These are phyloP conservation scores for Heliothis virescens DNA, from an alignment of 1,140 invertebrate species.

Conservation along the genomic window DNA sequence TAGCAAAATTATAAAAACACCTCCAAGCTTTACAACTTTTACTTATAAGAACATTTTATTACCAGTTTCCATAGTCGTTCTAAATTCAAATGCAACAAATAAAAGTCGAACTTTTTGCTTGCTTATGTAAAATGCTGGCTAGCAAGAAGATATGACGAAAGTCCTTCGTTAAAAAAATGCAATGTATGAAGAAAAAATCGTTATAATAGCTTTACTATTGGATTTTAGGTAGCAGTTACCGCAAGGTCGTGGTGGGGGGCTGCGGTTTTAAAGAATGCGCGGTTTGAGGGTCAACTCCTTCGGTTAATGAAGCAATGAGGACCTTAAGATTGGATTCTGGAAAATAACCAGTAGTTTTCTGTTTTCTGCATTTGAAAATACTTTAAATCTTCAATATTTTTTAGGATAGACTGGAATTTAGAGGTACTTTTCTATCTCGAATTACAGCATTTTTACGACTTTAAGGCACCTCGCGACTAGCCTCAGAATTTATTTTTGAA, in stretches of 20 bases:
- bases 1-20: no score
- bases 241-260: neutral
- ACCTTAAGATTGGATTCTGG: neutral
- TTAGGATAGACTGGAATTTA: no score
- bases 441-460: no score
- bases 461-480: no score
- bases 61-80: neutral
- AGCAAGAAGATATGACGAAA: no score
- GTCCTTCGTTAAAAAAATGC: neutral
- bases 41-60: neutral
- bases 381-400: no score
- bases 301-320: neutral
- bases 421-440: no score
- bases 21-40: neutral
- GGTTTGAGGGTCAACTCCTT: neutral
- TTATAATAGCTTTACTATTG: neutral
- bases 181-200: neutral
- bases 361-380: no score
- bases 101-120: neutral
- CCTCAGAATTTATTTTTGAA: no score
- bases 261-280: constrained; percentile 26
- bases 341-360: no score
- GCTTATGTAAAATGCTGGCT: neutral
- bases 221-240: neutral
- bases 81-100: neutral